Base-by-base conservation (phyloP, 2,113 vertebrate genomes). In the Sprattus sprattus region DNA sequence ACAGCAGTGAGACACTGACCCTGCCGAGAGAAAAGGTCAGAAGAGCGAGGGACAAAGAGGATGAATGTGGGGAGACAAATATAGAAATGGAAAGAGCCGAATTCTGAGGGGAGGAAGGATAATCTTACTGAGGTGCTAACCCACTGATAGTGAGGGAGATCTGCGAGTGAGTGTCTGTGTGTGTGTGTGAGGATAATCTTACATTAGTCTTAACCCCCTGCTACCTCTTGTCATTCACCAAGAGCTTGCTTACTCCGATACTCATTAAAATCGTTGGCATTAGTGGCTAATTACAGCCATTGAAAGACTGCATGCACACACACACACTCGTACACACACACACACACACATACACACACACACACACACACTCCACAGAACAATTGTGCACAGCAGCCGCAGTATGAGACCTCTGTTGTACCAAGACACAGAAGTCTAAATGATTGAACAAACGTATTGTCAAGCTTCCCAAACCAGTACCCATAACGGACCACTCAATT, bases 51-150 rank as follows among this genome's bases (percentile, higher is more conserved):
- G 82, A 86, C 67, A 71, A 81, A 6, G 83, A 86, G 57, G 80
- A 90, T 85, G 90, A 91, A 92, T 89, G 84, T 87, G 89, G 84
- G 86, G 86, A 89, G 89, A 87, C 85, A 81, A 85, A 87, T 49
- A 86, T 83, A 87, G 89, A 88, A 86, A 90, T 39, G 71, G 32
- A 13, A 39, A 78, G 71, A 78, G 71, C 32, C 2, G 67, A 39
- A 39, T 39, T 78, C 71, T 78, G 0, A 39, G 28, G 87, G 88
- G 60, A 45, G 49, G 82, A 89, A 90, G 89, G 91, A 87, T 89
- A 85, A 88, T 88, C 89, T 88, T 60, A 64, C 87, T 82, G 45
- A 8, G 81, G 54, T 32, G 78, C 45, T 64, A 83, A 83, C 81
- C 64, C 80, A 44, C 81, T 81, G 22, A 32, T 83, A 60, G 57